Evolutionary conservation across 2,113 vertebrate species (phyloP), one percentile per base, ranked within the genome.

Genomic region (Crotalus viridis): DNA sequence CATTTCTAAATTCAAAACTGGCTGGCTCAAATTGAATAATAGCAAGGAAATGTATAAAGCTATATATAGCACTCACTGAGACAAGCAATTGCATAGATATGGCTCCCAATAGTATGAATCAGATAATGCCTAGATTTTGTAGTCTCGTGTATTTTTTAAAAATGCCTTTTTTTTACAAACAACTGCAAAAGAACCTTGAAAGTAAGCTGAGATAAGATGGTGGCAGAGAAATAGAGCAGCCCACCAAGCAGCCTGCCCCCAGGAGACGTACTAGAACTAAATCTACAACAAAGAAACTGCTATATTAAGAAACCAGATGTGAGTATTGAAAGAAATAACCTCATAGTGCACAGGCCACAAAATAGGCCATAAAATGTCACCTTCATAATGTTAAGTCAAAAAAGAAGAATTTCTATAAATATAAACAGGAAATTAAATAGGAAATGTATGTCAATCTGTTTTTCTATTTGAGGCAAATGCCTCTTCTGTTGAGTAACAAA

Each of bases 341-440:
- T 24, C 64, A 54, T 5, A 85, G n/a, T 24, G 85, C 89, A 28
- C 22, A 24, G 33, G 43, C 69, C 87, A 46, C 4, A 61, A 56
- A 57, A 26, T 6, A 91, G 55, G 22, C 46, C 22, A 43, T 52
- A 89, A 61, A 93, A 89, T 55, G n/a, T 13, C 56, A 91, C 28
- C n/a, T 61, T 0, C 3, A 54, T 69, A 94, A 43, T 0, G 69
- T 56, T 54, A 93, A 24, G 91, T 46, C 86, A 93, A 74, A 8
- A 10, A 55, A 95, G 92, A 48, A 89, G 28, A n/a, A 43, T 89
- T 88, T 51, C n/a, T 88, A 2, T 33, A 91, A 89, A 92, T 22
- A 57, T 28, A 91, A 43, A 81, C 22, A 90, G 28, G 10, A 39
- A 19, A 39, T 21, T 81, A 81, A 81, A 39, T 81, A 81, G 69